Evolutionary conservation across 2,888 invertebrate species (phyloP), one percentile per base, ranked within the genome.

Genomic region (Lasius fuliginosus): DNA sequence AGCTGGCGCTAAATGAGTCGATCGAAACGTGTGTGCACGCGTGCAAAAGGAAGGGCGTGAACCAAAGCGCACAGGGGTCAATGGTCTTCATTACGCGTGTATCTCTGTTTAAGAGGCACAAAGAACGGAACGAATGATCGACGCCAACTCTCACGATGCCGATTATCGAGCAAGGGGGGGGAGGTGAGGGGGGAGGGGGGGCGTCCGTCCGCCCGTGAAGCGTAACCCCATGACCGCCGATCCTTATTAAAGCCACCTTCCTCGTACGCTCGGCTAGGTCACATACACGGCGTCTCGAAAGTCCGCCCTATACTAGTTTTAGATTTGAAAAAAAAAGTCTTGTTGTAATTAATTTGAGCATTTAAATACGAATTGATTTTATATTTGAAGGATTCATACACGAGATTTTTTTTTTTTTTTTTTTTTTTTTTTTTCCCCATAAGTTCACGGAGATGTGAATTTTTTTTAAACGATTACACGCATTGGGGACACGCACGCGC

Each of bases 1-100:
- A 11, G 9, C 67, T 23, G 76, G 81, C 62, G 64, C 18, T 73
- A 85, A 88, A 87, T 69, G 83, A 81, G 83, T 65, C 77, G 73
- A 71, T 85, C 85, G 87, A 87, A 89, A 85, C 84, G 81, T 79
- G 82, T 85, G 82, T 85, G 64, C 79, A 67, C 56, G 53, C 33
- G 49, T 79, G 18, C n/a, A 58, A 77, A 73, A 83, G 83, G 36
- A n/a, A 60, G 33, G 58, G 46, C 42, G 62, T 83, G 49, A 77
- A 58, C 49, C 5, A 40, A 56, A 60, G 56, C 27, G 40, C 76
- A 23, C 23, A 86, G 85, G 85, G 83, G 83, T 71, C 85, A 83
- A 84, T 42, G 81, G 83, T 86, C 83, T 74, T 75, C 60, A 67
- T 69, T 83, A 30, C 74, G 77, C 33, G 75, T 58, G 82, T 58